Conservation (phyloP, 2,888 invertebrate genomes). For the Drosophila antonietae region DNA sequence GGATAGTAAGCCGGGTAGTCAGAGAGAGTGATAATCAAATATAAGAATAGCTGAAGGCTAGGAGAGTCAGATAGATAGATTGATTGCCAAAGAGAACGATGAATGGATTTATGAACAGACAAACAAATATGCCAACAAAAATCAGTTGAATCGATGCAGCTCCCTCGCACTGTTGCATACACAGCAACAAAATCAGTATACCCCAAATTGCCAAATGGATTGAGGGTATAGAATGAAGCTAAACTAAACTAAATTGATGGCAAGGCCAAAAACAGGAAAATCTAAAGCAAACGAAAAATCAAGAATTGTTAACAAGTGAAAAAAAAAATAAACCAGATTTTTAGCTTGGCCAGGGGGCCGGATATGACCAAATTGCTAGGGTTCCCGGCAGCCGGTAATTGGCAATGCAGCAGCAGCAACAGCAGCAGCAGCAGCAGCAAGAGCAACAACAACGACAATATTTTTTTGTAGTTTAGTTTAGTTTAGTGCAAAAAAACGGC, state of each 20-base stretch:
- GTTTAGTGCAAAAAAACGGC: constrained; percentile 55
- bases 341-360: constrained; percentile 77
- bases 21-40: no score
- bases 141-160: no score
- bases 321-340: constrained; percentile 70
- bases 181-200: neutral
- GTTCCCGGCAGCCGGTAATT: constrained; percentile 81
- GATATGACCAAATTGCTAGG: constrained; percentile 83
- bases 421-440: constrained; percentile 24
- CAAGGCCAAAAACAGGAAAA: constrained; percentile 64
- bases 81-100: no score
- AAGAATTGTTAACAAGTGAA: constrained; percentile 65
- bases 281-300: constrained; percentile 66
- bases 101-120: no score
- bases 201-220: neutral
- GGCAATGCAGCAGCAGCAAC: constrained; percentile 62
- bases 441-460: constrained; percentile 51
- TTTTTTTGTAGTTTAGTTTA: constrained; percentile 46
- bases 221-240: neutral
- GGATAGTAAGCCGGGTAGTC: no score
- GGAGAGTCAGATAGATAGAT: no score
- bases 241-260: constrained; percentile 51
- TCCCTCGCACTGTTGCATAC: neutral
- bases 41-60: no score
- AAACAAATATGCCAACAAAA: no score